These are phyloP conservation scores for Cyanistes caeruleus DNA, from an alignment of 2,113 vertebrate species.

Conservation along the genomic window DNA sequence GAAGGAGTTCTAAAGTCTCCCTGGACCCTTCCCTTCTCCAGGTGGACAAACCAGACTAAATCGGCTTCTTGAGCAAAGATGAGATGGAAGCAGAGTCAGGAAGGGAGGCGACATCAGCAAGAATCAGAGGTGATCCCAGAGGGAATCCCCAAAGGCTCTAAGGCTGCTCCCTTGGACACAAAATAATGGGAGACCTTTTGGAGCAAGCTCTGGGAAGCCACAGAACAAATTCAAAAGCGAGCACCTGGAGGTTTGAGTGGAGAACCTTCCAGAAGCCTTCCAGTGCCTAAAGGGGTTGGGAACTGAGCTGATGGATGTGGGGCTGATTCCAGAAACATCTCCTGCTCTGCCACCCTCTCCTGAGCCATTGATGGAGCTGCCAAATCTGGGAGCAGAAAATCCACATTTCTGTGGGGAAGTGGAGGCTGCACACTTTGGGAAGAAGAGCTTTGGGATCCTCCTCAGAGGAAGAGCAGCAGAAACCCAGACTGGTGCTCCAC, in stretches of 20 bases:
- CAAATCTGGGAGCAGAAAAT: neutral
- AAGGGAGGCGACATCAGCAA: neutral
- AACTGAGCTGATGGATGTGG: accelerated
- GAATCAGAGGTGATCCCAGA: neutral
- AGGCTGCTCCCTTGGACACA: neutral
- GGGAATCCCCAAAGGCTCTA: neutral
- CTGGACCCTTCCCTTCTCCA: neutral
- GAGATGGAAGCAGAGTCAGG: neutral
- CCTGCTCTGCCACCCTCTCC: neutral
- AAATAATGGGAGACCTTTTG: accelerated
- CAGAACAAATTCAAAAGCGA: neutral
- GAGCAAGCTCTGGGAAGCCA: accelerated
- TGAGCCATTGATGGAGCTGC: neutral
- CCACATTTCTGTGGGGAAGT: neutral
- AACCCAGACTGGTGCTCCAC: neutral
- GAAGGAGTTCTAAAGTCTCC: neutral
- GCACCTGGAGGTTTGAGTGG: neutral
- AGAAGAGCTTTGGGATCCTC: neutral
- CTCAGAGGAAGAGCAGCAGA: neutral
- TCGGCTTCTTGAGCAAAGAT: neutral
- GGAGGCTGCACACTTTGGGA: accelerated
- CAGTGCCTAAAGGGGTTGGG: neutral
- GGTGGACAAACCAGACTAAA: neutral
- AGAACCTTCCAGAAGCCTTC: neutral
- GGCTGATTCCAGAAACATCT: neutral